These are phyloP conservation scores for Anhinga rufa DNA, from an alignment of 2,113 vertebrate species.

Conservation along the genomic window DNA sequence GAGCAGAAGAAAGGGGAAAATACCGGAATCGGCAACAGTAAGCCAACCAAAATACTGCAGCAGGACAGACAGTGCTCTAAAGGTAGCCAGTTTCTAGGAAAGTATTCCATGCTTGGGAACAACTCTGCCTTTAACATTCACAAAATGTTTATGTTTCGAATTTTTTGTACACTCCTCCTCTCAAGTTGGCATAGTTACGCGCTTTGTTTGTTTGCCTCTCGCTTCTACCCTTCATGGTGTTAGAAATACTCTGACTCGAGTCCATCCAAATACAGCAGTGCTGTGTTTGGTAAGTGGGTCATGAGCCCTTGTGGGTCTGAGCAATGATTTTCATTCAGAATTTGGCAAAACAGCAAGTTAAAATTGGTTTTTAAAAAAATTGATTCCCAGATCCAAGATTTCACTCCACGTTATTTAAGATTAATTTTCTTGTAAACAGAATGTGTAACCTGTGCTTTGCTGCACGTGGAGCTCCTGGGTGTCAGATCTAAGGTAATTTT, in stretches of 20 bases:
- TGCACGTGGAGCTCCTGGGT: background rate
- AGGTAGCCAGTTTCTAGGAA: background rate
- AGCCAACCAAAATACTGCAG: background rate
- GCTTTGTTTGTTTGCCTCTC: background rate
- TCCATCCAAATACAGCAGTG: background rate
- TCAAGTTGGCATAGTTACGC: fast-evolving
- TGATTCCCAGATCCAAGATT: background rate
- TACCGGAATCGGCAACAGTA: background rate
- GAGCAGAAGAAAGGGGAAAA: background rate
- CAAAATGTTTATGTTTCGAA: background rate
- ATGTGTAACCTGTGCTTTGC: background rate
- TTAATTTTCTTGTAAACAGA: background rate
- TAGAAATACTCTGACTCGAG: background rate
- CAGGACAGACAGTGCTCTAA: background rate
- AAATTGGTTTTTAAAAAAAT: background rate
- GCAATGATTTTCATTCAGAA: background rate
- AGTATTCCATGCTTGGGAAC: background rate
- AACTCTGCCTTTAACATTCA: background rate
- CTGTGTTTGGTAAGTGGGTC: background rate
- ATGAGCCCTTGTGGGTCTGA: background rate
- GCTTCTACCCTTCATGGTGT: background rate
- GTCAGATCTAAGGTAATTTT: background rate
- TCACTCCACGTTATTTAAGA: background rate
- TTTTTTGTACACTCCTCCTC: background rate
- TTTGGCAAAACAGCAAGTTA: background rate